Conservation (phyloP, 2,888 invertebrate species). For the Aphodius granarius region DNA sequence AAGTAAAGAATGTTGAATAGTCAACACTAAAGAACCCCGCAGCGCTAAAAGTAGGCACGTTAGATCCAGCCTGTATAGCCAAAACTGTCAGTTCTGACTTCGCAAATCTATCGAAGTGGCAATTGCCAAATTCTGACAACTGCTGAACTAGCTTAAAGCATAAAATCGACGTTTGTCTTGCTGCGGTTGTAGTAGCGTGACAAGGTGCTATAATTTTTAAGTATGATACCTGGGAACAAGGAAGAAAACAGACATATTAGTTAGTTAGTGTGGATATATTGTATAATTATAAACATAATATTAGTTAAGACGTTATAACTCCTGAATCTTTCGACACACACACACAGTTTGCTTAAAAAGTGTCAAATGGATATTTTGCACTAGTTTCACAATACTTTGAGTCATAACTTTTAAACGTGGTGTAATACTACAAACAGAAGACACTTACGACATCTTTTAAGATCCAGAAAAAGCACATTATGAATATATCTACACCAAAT, state of each 20-base stretch:
- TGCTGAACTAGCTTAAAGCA: conserved; percentile 33
- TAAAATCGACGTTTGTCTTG: conserved; percentile 31
- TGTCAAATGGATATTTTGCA: too few species aligned
- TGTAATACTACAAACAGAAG: background rate
- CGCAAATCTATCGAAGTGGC: conserved; percentile 19
- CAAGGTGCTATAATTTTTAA: conserved; percentile 34
- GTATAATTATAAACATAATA: too few species aligned
- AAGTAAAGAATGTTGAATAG: conserved; percentile 29
- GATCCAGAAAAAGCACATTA: conserved; percentile 13
- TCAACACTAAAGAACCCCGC: conserved; percentile 32
- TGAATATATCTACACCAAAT: conserved; percentile 4
- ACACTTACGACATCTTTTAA: conserved; percentile 15
- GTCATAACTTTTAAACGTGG: background rate
- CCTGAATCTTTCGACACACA: too few species aligned
- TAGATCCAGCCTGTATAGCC: conserved; percentile 27
- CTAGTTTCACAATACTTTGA: too few species aligned
- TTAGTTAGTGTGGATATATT: too few species aligned
- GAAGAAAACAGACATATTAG: too few species aligned
- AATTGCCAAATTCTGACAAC: conserved; percentile 21
- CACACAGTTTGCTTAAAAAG: too few species aligned
- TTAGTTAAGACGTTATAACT: too few species aligned
- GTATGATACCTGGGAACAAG: background rate
- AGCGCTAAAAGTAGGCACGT: conserved; percentile 25
- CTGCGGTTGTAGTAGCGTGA: conserved; percentile 33
- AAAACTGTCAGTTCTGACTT: conserved; percentile 27